Percentiles rank a stretch among this genome's conserved stretches.
Conservation (phyloP, 2,797 vertebrate genomes). For the Lemur catta region DNA sequence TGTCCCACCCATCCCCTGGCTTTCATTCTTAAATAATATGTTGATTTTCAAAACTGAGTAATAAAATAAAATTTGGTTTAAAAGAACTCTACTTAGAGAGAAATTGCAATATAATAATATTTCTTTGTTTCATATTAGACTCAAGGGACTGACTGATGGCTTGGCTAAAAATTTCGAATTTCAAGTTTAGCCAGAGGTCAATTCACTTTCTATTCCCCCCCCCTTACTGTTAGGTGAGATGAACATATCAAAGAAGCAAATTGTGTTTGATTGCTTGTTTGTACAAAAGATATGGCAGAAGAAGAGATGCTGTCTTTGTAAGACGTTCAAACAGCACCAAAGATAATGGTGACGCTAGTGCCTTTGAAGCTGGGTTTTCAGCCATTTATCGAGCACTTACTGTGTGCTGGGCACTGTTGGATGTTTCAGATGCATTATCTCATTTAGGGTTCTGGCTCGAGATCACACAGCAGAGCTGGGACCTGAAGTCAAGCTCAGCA, state of each 20-base stretch:
- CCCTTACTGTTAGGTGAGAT: background rate
- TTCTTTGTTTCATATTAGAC: background rate
- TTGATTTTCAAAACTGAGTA: background rate
- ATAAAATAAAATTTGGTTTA: background rate
- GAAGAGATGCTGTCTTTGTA: background rate
- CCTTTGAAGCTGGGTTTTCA: background rate
- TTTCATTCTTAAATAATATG: background rate
- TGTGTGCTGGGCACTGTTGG: background rate
- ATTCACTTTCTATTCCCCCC: accelerated
- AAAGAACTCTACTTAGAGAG: background rate
- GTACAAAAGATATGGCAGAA: background rate
- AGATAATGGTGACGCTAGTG: background rate
- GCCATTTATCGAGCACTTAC: background rate
- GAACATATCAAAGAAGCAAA: background rate
- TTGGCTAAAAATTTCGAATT: background rate
- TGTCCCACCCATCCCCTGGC: too few species aligned
- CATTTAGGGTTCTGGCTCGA: background rate
- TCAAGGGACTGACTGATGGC: background rate
- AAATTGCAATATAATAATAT: background rate
- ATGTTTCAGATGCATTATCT: background rate
- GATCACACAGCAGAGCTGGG: background rate
- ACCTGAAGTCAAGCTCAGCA: background rate
- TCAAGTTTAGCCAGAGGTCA: background rate
- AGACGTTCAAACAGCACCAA: background rate
- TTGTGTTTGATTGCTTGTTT: background rate